phyloP scores from a whole-genome alignment of 2,113 vertebrate species.

The Onychostruthus taczanowskii region DNA sequence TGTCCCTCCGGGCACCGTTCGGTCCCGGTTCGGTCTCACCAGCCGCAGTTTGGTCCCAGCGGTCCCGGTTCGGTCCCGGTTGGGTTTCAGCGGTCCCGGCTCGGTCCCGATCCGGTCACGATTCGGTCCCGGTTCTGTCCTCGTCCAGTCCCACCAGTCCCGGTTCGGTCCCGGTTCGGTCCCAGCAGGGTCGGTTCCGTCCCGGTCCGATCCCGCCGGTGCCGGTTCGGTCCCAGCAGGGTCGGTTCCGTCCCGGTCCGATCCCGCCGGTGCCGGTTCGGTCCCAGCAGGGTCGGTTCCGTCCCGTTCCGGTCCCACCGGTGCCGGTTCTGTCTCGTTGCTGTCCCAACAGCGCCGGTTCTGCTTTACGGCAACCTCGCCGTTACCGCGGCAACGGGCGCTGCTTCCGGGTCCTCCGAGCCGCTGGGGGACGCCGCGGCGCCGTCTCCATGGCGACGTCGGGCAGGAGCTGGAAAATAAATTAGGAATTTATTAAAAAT shows the following conservation, averaged over 20 bases:
- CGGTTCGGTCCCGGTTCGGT: neutral
- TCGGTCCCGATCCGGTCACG: neutral
- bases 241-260: neutral
- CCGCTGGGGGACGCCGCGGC: neutral
- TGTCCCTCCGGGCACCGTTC: too few relatives aligned
- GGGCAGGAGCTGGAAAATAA: fast-evolving
- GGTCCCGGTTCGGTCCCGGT: neutral
- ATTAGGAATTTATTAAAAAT: too few relatives aligned
- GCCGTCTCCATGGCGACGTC: neutral
- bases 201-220: too few relatives aligned
- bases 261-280: neutral
- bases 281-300: neutral
- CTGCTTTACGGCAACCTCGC: neutral
- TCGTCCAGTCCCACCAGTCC: neutral
- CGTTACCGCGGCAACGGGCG: neutral
- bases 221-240: too few relatives aligned
- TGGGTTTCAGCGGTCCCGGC: too few relatives aligned
- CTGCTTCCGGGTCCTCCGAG: neutral
- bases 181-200: neutral
- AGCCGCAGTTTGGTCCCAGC: neutral
- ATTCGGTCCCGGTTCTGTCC: neutral
- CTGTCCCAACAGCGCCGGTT: neutral
- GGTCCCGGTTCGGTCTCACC: neutral
- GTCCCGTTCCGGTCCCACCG: too few relatives aligned
- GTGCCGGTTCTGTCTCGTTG: neutral